A percentile compares a stretch with the other conserved stretches of the same genome.
These are phyloP conservation scores for Rhineura floridana DNA, from an alignment of 2,113 vertebrate genomes.

Conservation along the genomic window DNA sequence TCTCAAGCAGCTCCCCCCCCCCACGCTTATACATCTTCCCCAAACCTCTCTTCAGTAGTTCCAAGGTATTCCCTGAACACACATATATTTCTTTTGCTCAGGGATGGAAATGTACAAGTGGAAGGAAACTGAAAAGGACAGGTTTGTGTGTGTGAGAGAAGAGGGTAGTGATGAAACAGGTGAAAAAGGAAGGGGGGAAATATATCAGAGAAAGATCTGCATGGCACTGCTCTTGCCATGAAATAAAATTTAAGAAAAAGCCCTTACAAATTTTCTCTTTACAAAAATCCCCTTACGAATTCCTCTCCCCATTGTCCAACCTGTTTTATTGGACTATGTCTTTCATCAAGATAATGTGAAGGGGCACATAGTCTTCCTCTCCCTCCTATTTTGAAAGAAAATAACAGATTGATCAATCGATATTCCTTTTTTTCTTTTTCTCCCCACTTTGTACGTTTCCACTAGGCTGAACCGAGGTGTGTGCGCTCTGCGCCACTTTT, in stretches of 20 bases:
- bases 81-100: not conserved
- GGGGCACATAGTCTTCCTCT: not conserved
- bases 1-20: not conserved
- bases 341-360: not conserved
- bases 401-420: not conserved
- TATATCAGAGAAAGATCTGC: not conserved
- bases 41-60: not conserved
- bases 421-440: not conserved
- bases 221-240: not conserved
- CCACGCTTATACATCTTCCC: not conserved
- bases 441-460: not conserved
- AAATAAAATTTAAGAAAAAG: not conserved
- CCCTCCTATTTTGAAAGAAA: not conserved
- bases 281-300: too few relatives aligned
- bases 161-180: fast-evolving
- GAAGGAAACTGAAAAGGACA: not conserved
- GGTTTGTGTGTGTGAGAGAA: not conserved
- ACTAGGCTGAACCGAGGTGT: not conserved
- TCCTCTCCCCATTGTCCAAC: not conserved
- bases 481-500: not conserved
- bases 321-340: not conserved
- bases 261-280: too few relatives aligned
- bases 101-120: not conserved
- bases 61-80: not conserved
- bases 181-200: fast-evolving